phyloP scores from a whole-genome alignment of 2,888 invertebrate species.

The Andrena fulva region DNA sequence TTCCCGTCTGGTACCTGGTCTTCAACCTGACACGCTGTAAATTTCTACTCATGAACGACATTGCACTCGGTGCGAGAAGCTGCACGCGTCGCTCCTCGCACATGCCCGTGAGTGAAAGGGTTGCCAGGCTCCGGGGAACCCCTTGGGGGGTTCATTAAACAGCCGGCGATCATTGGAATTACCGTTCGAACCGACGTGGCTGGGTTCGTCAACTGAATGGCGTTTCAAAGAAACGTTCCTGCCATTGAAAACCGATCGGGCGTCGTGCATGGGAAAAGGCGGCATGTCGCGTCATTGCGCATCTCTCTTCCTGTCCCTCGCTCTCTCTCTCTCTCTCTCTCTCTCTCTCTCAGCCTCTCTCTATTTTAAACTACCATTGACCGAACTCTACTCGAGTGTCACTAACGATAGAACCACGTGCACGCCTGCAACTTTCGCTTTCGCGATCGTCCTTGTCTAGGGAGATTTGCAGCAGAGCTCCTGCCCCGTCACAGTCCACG shows the following conservation, averaged over 20 bases:
- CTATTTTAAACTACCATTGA: slow-evolving; percentile 81
- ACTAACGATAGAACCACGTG: slow-evolving; percentile 73
- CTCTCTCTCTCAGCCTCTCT: slow-evolving; percentile 48
- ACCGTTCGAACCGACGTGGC: neutral
- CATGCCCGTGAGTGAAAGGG: slow-evolving; percentile 3
- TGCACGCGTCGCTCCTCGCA: neutral
- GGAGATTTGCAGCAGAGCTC: slow-evolving; percentile 34
- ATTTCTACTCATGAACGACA: neutral
- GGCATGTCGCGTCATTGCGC: slow-evolving; percentile 63
- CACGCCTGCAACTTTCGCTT: slow-evolving; percentile 61
- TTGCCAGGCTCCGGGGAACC: slow-evolving; percentile 18
- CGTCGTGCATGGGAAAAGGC: slow-evolving; percentile 65
- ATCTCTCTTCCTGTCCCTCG: slow-evolving; percentile 51
- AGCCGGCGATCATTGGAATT: slow-evolving; percentile 27
- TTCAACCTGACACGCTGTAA: too few species aligned
- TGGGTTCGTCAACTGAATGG: slow-evolving; percentile 10
- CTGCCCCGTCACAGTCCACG: neutral
- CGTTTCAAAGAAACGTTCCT: slow-evolving; percentile 57
- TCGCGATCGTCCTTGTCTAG: slow-evolving; percentile 38
- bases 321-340: slow-evolving; percentile 29
- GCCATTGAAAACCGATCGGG: slow-evolving; percentile 68
- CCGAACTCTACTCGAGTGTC: slow-evolving; percentile 78
- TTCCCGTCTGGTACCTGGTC: too few species aligned
- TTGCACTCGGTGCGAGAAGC: neutral
- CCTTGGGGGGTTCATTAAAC: slow-evolving; percentile 39